phyloP scores from a whole-genome alignment of 2,113 vertebrate genomes.

The Neogale vison region DNA sequence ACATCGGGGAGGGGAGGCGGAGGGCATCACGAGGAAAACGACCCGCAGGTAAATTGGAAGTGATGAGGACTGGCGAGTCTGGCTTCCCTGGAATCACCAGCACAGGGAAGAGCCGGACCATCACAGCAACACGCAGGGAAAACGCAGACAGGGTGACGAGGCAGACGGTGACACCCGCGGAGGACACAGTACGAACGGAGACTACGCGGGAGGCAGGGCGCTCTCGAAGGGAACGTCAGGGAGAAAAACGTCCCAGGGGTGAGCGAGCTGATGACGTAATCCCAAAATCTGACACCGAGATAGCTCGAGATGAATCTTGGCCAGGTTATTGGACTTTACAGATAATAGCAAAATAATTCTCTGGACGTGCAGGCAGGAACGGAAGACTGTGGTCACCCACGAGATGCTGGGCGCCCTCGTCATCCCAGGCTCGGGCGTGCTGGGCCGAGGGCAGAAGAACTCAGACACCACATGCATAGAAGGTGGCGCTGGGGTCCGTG shows the following conservation, averaged over 20 bases:
- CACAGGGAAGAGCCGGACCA: fast-evolving
- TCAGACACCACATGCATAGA: fast-evolving
- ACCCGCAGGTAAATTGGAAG: fast-evolving
- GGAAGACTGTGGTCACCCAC: fast-evolving
- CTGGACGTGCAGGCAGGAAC: fast-evolving
- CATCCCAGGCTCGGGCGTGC: fast-evolving
- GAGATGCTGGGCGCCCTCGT: fast-evolving
- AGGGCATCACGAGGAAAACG: fast-evolving
- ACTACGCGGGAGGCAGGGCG: fast-evolving
- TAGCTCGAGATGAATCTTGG: too few relatives aligned
- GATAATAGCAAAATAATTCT: neutral
- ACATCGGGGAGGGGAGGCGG: neutral
- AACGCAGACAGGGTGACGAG: fast-evolving
- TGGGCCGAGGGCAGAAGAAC: fast-evolving
- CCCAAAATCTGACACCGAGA: neutral
- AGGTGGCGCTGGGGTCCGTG: fast-evolving
- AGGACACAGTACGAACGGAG: neutral
- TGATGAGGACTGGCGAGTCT: neutral
- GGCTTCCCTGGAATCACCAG: neutral
- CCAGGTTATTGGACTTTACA: neutral
- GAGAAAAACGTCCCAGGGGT: fast-evolving
- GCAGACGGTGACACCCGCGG: fast-evolving
- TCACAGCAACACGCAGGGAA: fast-evolving
- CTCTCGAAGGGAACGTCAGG: fast-evolving
- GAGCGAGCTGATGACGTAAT: too few relatives aligned